Conservation (phyloP, 2,888 invertebrate species). For the Calephelis perditalis region DNA sequence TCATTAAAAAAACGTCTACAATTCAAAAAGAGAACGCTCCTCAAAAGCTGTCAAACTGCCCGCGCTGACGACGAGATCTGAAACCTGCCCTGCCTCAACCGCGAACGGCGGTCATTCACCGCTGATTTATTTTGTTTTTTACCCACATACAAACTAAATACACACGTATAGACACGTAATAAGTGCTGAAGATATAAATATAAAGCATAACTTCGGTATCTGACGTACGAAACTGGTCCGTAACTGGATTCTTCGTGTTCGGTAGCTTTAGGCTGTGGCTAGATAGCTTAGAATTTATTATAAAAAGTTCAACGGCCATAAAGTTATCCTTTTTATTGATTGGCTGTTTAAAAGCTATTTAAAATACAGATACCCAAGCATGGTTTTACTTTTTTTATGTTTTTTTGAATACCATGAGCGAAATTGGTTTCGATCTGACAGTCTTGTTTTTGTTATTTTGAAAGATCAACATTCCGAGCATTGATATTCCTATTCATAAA, state of each 20-base stretch:
- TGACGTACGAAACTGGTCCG: slow-evolving; percentile 58
- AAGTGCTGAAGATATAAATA: slow-evolving; percentile 41
- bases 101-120: slow-evolving; percentile 63
- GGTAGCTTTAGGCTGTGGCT: slow-evolving; percentile 44
- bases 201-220: slow-evolving; percentile 53
- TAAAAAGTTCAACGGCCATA: slow-evolving; percentile 3
- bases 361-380: too few species aligned
- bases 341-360: too few species aligned
- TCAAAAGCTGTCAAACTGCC: slow-evolving; percentile 75
- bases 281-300: slow-evolving; percentile 14
- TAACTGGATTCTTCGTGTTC: slow-evolving; percentile 51
- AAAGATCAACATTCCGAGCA: too few species aligned
- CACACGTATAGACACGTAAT: slow-evolving; percentile 50
- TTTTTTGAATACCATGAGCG: not conserved
- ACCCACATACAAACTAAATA: slow-evolving; percentile 67
- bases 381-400: not conserved
- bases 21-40: slow-evolving; percentile 71
- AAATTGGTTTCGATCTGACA: too few species aligned
- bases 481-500: too few species aligned
- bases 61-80: slow-evolving; percentile 39
- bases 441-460: too few species aligned
- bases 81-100: slow-evolving; percentile 67
- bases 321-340: slow-evolving; percentile 7
- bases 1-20: slow-evolving; percentile 51
- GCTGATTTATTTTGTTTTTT: slow-evolving; percentile 69